Conservation (phyloP, 2,888 invertebrate genomes). For the Heliconius sara region DNA sequence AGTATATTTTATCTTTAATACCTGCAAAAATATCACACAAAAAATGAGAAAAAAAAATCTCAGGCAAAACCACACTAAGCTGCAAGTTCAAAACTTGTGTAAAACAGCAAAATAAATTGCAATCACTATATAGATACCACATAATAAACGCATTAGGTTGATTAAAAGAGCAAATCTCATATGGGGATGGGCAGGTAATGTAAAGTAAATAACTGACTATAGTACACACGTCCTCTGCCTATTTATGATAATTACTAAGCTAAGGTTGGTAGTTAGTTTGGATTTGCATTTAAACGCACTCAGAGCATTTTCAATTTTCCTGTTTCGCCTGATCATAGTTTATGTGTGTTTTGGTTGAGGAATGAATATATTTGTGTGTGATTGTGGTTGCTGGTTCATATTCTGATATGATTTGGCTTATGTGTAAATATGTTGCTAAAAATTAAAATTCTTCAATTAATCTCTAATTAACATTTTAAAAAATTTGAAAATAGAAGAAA, state of each 20-base stretch:
- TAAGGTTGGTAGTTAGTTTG: constrained; percentile 37
- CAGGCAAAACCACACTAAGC: background rate
- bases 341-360: constrained; percentile 15
- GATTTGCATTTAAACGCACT: constrained; percentile 37
- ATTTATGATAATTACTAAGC: constrained; percentile 42
- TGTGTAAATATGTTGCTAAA: background rate
- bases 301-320: constrained; percentile 38
- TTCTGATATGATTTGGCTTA: background rate
- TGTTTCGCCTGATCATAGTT: constrained; percentile 32
- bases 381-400: background rate
- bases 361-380: background rate
- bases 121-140: constrained; percentile 2
- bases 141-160: constrained; percentile 38
- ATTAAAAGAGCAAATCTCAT: constrained; percentile 44
- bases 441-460: too few species aligned
- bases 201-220: constrained; percentile 20
- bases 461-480: too few species aligned
- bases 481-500: too few species aligned
- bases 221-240: constrained; percentile 10
- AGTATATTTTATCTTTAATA: background rate
- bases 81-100: background rate
- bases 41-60: background rate
- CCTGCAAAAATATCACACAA: background rate
- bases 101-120: constrained; percentile 3
- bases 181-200: constrained; percentile 35